Conservation (phyloP, 2,888 invertebrate species). For the Dynastes hyllus region DNA sequence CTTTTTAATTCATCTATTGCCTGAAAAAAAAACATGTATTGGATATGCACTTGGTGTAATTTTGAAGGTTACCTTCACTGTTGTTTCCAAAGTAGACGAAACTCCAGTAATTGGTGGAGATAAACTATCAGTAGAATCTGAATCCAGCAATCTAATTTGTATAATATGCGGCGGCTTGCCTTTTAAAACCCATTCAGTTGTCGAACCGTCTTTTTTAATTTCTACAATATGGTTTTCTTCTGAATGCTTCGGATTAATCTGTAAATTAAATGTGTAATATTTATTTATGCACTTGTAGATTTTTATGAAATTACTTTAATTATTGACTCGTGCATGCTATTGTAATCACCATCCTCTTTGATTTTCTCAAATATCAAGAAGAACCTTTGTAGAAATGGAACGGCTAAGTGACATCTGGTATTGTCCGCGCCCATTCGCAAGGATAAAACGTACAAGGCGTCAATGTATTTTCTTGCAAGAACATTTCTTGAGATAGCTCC, state of each 20-base stretch:
- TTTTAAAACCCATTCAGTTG: conserved; percentile 77
- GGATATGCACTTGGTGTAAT: background rate
- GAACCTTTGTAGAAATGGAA: conserved; percentile 82
- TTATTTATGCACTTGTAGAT: background rate
- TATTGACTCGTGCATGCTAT: conserved; percentile 23
- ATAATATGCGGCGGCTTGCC: conserved; percentile 73
- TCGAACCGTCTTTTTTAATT: conserved; percentile 76
- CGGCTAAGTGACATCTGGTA: conserved; percentile 83
- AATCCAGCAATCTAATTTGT: conserved; percentile 68
- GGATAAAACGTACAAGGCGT: conserved; percentile 86
- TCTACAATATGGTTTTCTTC: conserved; percentile 73
- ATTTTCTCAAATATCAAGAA: conserved; percentile 87
- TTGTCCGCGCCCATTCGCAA: conserved; percentile 85
- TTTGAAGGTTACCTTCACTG: conserved; percentile 17
- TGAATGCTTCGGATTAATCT: conserved; percentile 53
- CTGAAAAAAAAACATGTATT: conserved; percentile 64
- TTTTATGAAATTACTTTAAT: conserved; percentile 39
- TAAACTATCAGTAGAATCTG: conserved; percentile 76
- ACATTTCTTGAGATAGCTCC: conserved; percentile 84
- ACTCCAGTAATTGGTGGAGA: conserved; percentile 72
- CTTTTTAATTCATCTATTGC: conserved; percentile 86
- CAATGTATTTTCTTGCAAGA: conserved; percentile 86
- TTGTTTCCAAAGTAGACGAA: conserved; percentile 61
- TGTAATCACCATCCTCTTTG: conserved; percentile 48
- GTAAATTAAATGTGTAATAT: conserved; percentile 50